Percentiles rank a stretch among this genome's conserved stretches.
Conservation (phyloP, 2,888 invertebrate species). For the Phortica magna region DNA sequence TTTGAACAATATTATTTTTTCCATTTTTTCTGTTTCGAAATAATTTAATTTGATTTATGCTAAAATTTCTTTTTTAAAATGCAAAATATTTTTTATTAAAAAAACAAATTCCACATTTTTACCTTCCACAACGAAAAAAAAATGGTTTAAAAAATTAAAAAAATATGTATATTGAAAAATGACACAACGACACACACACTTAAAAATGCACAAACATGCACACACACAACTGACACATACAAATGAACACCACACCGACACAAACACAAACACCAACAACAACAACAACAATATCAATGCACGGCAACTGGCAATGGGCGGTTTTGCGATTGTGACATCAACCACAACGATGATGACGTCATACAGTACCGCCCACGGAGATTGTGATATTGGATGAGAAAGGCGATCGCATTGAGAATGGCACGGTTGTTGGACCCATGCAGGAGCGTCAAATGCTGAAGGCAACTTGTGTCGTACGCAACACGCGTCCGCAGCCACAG, state of each 20-base stretch:
- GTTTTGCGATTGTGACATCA: neutral
- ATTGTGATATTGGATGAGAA: slow-evolving; percentile 85
- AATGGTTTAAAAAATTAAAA: slow-evolving; percentile 37
- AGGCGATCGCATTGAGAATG: slow-evolving; percentile 82
- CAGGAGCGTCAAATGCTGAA: slow-evolving; percentile 76
- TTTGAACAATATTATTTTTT: slow-evolving; percentile 14
- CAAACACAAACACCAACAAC: slow-evolving; percentile 37
- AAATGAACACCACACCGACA: slow-evolving; percentile 38
- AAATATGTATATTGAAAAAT: slow-evolving; percentile 34
- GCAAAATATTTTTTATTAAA: slow-evolving; percentile 57
- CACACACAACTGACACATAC: slow-evolving; percentile 18
- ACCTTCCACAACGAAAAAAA: slow-evolving; percentile 50
- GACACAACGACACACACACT: slow-evolving; percentile 46
- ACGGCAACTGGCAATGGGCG: slow-evolving; percentile 23
- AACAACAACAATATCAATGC: slow-evolving; percentile 31
- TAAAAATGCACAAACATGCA: slow-evolving; percentile 9
- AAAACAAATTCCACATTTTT: slow-evolving; percentile 61
- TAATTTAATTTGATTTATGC: slow-evolving; percentile 37
- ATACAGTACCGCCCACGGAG: slow-evolving; percentile 86
- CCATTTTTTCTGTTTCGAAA: neutral
- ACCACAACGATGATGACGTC: slow-evolving; percentile 44
- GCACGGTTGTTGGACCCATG: slow-evolving; percentile 76
- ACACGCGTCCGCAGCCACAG: slow-evolving; percentile 90
- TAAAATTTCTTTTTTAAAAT: slow-evolving; percentile 33
- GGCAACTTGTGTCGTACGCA: slow-evolving; percentile 81